phyloP scores from a whole-genome alignment of 2,113 vertebrate genomes.

The Notarius quadriscutis region DNA sequence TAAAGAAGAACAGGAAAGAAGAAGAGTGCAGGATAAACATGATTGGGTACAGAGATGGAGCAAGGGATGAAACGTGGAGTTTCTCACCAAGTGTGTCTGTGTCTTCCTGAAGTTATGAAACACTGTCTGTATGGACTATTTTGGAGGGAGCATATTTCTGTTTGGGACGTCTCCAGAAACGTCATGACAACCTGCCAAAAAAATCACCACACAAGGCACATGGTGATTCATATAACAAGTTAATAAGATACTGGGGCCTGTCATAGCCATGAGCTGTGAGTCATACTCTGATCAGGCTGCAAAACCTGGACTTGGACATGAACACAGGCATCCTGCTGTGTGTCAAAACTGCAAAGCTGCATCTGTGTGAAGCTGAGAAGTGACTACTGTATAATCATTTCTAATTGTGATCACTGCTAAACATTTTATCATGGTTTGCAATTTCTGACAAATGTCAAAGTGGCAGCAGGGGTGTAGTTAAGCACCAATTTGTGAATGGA shows the following conservation, averaged over 20 bases:
- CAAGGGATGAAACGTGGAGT: conserved; percentile 7
- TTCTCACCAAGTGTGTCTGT: conserved; percentile 21
- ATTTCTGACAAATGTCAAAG: not conserved
- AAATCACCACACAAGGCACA: not conserved
- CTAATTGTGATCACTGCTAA: not conserved
- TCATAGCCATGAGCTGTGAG: conserved; percentile 8
- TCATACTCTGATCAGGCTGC: conserved; percentile 17
- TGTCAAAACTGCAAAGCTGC: not conserved
- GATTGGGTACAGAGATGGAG: conserved; percentile 4
- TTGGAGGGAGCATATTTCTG: conserved; percentile 5
- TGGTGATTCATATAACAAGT: conserved; percentile 28
- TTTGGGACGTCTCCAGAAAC: not conserved
- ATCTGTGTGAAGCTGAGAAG: not conserved
- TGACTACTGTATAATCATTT: not conserved
- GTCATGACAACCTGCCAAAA: not conserved
- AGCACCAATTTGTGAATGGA: too few relatives aligned
- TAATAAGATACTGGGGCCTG: conserved; percentile 24
- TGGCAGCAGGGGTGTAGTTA: too few relatives aligned
- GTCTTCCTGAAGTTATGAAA: conserved; percentile 31
- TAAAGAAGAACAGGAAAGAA: conserved; percentile 25
- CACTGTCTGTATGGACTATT: not conserved
- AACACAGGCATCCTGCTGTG: not conserved
- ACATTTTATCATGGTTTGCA: not conserved
- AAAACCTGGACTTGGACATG: conserved; percentile 4
- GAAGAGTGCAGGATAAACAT: not conserved